Evolutionary conservation across 2,113 vertebrate genomes (phyloP), one percentile per base, ranked within the genome.

Genomic region (Petromus typicus): DNA sequence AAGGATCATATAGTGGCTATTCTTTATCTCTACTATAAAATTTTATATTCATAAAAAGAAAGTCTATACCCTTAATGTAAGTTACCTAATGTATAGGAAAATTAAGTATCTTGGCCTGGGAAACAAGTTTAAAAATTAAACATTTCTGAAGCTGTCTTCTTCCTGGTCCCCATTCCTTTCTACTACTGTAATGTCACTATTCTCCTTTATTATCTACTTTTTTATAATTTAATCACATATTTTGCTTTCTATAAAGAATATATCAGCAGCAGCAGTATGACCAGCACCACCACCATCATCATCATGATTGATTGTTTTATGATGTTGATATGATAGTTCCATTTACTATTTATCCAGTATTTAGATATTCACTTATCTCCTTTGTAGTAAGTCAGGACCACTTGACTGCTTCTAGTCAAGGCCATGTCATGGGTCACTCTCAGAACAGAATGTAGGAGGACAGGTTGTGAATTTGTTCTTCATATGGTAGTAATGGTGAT

Each of bases 21-120:
- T 83, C 84, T 92, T 95, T 92, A 84, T 83, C 87, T 96, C 89
- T 66, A 93, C 94, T 88, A 86, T 75, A 95, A 95, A 94, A 95
- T 22, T 67, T 96, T 95, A 89, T 94, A 86, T 59, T 40, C 71
- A 51, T 40, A 89, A 56, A 57, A 66, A 82, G 66, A 69, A 93
- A 85, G 73, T 71, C 4, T 95, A 25, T 95, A 80, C 91, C 92
- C n/a, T 61, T 76, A 76, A 17, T 88, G 34, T 85, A 71, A 86
- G 59, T 82, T 95, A 43, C 9, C 45, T 34, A 71, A 48, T 59
- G 94, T 89, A 64, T 86, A 97, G 7, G 40, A 11, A 95, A 83
- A 96, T 88, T 86, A 76, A 91, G 64, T 95, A 96, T 71, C 30
- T 7, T 87, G 23, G 76, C 34, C 54, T 43, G 73, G 34, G 67